phyloP scores from a whole-genome alignment of 2,797 vertebrate species.

The Liasis olivaceus region DNA sequence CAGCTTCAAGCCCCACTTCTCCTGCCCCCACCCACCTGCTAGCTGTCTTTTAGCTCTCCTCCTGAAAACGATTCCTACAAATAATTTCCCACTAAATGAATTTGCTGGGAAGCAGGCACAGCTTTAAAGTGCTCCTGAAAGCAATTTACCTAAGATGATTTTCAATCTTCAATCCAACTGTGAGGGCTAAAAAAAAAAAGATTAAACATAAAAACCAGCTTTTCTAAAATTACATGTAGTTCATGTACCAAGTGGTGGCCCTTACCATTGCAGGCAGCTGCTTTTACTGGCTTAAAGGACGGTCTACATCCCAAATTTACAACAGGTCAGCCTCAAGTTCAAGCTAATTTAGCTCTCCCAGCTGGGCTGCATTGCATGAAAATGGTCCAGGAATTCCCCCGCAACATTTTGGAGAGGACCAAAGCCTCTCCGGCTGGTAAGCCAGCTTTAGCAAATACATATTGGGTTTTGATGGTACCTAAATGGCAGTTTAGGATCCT shows the following conservation, averaged over 20 bases:
- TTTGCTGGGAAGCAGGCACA: not conserved
- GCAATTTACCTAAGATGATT: slow-evolving; percentile 13
- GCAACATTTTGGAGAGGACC: not conserved
- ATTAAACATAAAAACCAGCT: not conserved
- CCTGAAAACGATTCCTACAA: not conserved
- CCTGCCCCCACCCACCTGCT: not conserved
- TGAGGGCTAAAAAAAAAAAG: not conserved
- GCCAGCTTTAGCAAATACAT: not conserved
- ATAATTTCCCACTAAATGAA: not conserved
- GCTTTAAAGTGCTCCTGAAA: not conserved
- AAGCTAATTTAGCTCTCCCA: not conserved
- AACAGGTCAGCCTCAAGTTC: not conserved
- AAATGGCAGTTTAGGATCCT: not conserved
- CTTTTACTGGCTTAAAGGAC: not conserved
- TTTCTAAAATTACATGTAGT: slow-evolving; percentile 1
- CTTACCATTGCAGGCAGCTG: not conserved
- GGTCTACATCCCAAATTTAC: not conserved
- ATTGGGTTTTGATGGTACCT: no score
- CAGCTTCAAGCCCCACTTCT: not conserved
- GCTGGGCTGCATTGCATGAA: not conserved
- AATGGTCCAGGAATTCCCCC: not conserved
- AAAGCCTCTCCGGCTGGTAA: not conserved
- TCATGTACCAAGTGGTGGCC: not conserved
- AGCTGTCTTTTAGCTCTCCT: not conserved
- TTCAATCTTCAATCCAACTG: slow-evolving; percentile 3